Evolutionary conservation across 2,888 invertebrate species (phyloP).

Genomic region (Xestia xanthographa): DNA sequence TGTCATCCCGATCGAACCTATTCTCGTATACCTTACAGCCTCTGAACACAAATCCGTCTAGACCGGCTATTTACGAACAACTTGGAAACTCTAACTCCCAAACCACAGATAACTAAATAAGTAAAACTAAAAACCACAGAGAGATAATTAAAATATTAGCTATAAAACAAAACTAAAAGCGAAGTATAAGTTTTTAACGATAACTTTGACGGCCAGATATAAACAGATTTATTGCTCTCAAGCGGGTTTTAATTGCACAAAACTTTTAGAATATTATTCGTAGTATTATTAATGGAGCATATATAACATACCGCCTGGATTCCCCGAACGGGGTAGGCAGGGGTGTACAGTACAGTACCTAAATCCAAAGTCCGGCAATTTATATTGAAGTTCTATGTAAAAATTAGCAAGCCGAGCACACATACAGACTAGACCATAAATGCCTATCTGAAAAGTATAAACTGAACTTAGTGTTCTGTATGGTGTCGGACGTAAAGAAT

Average conservation of each 20-base stretch:
- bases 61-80: not conserved
- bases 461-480: too few relatives aligned
- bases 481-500: too few relatives aligned
- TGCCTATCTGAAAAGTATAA: not conserved
- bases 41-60: not conserved
- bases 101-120: slow-evolving; percentile 26
- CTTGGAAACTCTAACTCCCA: slow-evolving; percentile 3
- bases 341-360: not conserved
- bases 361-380: not conserved
- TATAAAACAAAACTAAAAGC: slow-evolving; percentile 42
- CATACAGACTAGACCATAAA: not conserved
- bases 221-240: slow-evolving; percentile 72
- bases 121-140: slow-evolving; percentile 29
- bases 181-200: slow-evolving; percentile 70
- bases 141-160: slow-evolving; percentile 62
- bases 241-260: slow-evolving; percentile 69
- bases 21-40: not conserved
- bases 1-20: not conserved
- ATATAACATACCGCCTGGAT: slow-evolving; percentile 14
- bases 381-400: not conserved
- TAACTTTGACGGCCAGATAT: slow-evolving; percentile 72
- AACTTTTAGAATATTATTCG: slow-evolving; percentile 69
- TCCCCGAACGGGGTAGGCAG: not conserved
- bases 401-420: not conserved
- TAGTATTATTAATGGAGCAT: slow-evolving; percentile 59